These are phyloP conservation scores for Cochlearius cochlearius DNA, from an alignment of 2,113 vertebrate genomes.

Conservation along the genomic window DNA sequence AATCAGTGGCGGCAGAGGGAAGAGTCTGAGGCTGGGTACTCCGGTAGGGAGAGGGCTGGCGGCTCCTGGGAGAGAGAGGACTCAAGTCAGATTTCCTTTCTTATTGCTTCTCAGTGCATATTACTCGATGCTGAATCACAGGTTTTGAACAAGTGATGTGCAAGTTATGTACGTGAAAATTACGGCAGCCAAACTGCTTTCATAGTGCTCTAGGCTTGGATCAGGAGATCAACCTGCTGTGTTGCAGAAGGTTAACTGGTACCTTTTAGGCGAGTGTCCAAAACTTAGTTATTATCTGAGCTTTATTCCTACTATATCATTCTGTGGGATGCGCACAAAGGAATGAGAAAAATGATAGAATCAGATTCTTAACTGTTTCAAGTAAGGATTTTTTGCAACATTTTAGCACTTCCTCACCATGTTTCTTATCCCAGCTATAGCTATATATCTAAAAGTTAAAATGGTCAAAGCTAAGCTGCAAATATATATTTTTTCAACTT, in stretches of 20 bases:
- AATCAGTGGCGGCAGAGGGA: background rate
- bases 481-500: background rate
- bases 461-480: background rate
- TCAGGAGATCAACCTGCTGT: background rate
- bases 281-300: background rate
- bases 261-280: background rate
- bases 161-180: background rate
- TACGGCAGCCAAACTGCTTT: background rate
- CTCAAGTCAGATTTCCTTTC: background rate
- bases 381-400: background rate
- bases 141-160: background rate
- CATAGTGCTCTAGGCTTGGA: background rate
- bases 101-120: accelerated
- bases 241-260: background rate
- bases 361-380: background rate
- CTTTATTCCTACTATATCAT: background rate
- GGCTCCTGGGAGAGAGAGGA: background rate
- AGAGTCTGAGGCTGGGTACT: background rate
- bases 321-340: background rate
- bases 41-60: background rate
- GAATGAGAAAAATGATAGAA: background rate
- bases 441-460: background rate
- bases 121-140: background rate
- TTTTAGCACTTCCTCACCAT: background rate
- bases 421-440: background rate